Conservation (phyloP, 2,888 invertebrate genomes). For the Zaprionus obscuricornis region DNA sequence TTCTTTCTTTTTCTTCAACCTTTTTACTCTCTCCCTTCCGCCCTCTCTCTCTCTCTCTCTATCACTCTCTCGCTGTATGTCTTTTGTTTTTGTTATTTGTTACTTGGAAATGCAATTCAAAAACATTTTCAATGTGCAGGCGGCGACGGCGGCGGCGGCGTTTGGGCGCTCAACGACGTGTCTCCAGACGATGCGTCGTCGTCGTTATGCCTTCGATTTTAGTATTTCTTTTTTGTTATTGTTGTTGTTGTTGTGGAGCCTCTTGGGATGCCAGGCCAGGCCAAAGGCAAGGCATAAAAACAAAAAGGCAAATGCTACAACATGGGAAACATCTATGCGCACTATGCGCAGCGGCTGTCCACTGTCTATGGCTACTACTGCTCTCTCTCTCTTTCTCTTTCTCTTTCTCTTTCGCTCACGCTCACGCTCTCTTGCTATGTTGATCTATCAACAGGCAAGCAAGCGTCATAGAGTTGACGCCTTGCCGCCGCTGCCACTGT, state of each 20-base stretch:
- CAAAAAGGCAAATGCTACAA: conserved; percentile 7
- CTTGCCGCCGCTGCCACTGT: conserved; percentile 24
- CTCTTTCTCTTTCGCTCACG: conserved; percentile 6
- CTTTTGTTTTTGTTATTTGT: conserved; percentile 58
- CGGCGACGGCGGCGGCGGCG: conserved; percentile 14
- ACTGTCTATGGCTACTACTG: conserved; percentile 14
- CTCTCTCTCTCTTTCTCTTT: background rate
- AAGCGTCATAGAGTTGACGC: no score
- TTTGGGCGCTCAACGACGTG: conserved; percentile 32
- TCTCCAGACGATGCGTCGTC: conserved; percentile 57
- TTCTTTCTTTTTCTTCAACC: conserved; percentile 36
- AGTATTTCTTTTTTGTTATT: background rate
- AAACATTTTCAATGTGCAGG: conserved; percentile 60
- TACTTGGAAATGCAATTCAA: conserved; percentile 78
- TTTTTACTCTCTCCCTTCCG: no score
- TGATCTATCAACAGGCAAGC: conserved; percentile 58
- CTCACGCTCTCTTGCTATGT: no score
- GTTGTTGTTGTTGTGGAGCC: conserved; percentile 24
- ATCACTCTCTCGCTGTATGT: conserved; percentile 25
- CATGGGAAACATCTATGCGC: conserved; percentile 38
- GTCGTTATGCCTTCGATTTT: conserved; percentile 20
- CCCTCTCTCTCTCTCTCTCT: no score
- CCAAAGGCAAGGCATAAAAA: conserved; percentile 5
- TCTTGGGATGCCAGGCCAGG: conserved; percentile 37
- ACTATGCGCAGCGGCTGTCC: no score